Conservation (phyloP, 1,140 invertebrate genomes). For the Chrysomallon squamiferum region DNA sequence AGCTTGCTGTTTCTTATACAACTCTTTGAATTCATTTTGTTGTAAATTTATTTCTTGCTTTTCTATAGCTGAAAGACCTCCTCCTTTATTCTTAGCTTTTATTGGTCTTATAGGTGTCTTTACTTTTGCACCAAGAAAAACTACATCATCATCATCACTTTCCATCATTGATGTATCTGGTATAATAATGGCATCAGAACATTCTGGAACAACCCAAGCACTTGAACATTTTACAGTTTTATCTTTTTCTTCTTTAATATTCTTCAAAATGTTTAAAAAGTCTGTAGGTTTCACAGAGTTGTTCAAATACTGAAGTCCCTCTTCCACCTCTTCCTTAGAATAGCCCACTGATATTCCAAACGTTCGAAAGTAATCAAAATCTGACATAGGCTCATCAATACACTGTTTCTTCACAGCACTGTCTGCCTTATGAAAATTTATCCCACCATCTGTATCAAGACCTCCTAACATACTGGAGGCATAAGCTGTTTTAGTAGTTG, state of each 20-base stretch:
- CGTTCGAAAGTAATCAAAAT: slow-evolving; percentile 27
- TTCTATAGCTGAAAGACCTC: slow-evolving; percentile 5
- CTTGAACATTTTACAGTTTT: background rate
- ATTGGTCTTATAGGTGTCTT: too few relatives aligned
- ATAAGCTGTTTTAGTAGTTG: background rate
- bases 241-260: slow-evolving; percentile 14
- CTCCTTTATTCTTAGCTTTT: background rate
- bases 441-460: background rate
- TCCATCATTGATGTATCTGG: too few relatives aligned
- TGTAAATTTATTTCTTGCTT: slow-evolving; percentile 11
- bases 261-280: slow-evolving; percentile 31
- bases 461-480: slow-evolving; percentile 2
- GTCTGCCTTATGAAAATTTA: background rate
- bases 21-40: background rate
- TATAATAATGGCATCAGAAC: too few relatives aligned
- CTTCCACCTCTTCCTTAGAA: slow-evolving; percentile 24
- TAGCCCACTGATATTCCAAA: slow-evolving; percentile 37
- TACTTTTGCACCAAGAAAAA: background rate
- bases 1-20: slow-evolving; percentile 8
- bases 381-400: background rate
- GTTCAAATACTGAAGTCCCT: slow-evolving; percentile 31
- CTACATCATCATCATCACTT: slow-evolving; percentile 1
- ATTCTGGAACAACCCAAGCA: too few relatives aligned
- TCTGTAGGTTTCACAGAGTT: slow-evolving; percentile 41
- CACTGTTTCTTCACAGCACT: background rate